phyloP scores from a whole-genome alignment of 2,797 vertebrate genomes.

The Bradypus variegatus region DNA sequence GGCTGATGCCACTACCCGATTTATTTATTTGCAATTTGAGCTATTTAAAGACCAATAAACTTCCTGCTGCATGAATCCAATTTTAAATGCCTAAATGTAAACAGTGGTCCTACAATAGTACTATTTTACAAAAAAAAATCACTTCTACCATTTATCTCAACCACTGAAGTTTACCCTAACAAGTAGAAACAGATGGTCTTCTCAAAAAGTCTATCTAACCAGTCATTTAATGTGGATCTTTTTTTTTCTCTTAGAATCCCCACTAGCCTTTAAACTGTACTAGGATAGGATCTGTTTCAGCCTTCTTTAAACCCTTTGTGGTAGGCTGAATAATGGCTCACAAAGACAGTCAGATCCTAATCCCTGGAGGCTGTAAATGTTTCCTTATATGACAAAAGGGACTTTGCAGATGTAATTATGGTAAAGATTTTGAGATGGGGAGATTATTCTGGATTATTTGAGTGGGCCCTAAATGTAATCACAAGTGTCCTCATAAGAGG shows the following conservation, averaged over 20 bases:
- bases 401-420: neutral
- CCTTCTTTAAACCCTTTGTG: neutral
- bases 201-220: too few species aligned
- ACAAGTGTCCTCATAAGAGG: neutral
- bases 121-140: too few species aligned
- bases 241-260: too few species aligned
- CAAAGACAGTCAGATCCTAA: neutral
- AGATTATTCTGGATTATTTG: neutral
- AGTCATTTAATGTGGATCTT: too few species aligned
- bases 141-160: too few species aligned
- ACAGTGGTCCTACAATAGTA: too few species aligned
- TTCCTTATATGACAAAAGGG: neutral
- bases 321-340: neutral
- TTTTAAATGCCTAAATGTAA: too few species aligned
- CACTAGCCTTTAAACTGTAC: too few species aligned
- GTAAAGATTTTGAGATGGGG: neutral
- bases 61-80: too few species aligned
- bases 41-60: conserved; percentile 85
- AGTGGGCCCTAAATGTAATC: neutral
- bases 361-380: neutral
- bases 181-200: too few species aligned
- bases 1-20: conserved; percentile 80
- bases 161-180: too few species aligned
- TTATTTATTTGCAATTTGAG: conserved; percentile 87
- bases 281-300: too few species aligned